Base-by-base conservation (phyloP, 2,888 invertebrate genomes). In the Tenthredo livida region DNA sequence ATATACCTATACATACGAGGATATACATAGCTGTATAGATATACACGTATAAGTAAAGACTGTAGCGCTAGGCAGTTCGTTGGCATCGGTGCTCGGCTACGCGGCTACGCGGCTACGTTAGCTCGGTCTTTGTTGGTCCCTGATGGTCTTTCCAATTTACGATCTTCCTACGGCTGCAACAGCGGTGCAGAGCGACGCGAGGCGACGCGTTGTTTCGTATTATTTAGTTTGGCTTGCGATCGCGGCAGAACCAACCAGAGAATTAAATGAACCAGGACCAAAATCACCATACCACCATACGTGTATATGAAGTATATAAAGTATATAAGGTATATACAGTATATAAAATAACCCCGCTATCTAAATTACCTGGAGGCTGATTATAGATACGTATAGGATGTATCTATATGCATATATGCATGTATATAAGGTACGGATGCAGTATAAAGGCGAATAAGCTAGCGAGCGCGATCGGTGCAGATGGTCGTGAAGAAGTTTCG, bases 281-380 rank as follows among this genome's bases (percentile, higher is more conserved):
- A 61, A 61, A 80, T 40, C 40, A 80, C 58, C 33, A 37, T 10
- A 54, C 17, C 47, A n/a, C 9, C 37, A 54, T 7, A 2, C 9
- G 33, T 12, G 47, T 43, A 80, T 12, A 29, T 29, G 2, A n/a
- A n/a, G 29, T 65, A 80, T 80, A 80, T 83, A 83, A 83, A 83
- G 83, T 83, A 47, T 83, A n/a, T n/a, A n/a, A n/a, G n/a, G 29
- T 65, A 80, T 80, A 80, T 83, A 83, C 70, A 83, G 83, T 83
- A 47, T 83, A 83, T 83, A 50, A 83, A 83, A 83, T 83, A 83
- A 29, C 47, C 47, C 33, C 47, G 83, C 83, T 67, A 83, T 83
- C 83, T 83, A 67, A 83, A 83, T 83, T 83, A 83, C 83, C 70
- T 47, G 40, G 1, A 29, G 47, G 67, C 70, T 83, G 83, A 83